Conservation (phyloP, 1,140 invertebrate genomes). For the Phenacoccus solenopsis region DNA sequence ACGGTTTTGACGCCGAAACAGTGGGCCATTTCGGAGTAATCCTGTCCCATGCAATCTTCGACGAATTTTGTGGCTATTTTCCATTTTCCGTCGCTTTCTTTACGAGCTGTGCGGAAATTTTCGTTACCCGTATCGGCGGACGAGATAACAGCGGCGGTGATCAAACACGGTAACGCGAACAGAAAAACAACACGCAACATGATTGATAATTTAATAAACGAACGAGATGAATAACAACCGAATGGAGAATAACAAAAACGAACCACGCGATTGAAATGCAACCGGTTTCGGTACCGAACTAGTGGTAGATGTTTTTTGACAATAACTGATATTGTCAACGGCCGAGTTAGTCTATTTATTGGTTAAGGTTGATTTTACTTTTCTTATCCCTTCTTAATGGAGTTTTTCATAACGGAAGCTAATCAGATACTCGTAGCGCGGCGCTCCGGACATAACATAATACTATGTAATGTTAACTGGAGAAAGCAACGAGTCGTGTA, state of each 20-base stretch:
- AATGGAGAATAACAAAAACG: neutral
- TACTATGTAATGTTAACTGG: slow-evolving; percentile 8
- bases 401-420: slow-evolving; percentile 5
- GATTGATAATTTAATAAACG: neutral
- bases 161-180: slow-evolving; percentile 9
- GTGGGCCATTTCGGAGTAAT: slow-evolving; percentile 30
- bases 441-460: slow-evolving; percentile 13
- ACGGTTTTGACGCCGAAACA: slow-evolving; percentile 46
- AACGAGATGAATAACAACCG: neutral
- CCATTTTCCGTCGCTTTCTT: slow-evolving; percentile 7
- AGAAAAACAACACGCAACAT: neutral
- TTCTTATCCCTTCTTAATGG: slow-evolving; percentile 16
- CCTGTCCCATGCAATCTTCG: slow-evolving; percentile 31
- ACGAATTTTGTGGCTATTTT: slow-evolving; percentile 32
- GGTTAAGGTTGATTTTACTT: slow-evolving; percentile 13
- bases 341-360: slow-evolving; percentile 7
- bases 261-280: neutral
- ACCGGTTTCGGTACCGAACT: neutral
- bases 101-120: slow-evolving; percentile 3
- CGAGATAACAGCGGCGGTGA: neutral
- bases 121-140: slow-evolving; percentile 19
- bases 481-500: slow-evolving; percentile 7
- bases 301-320: slow-evolving; percentile 8
- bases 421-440: neutral
- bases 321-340: slow-evolving; percentile 10